Evolutionary conservation across 1,140 invertebrate species (phyloP).

Genomic region (Macrosteles quadrilineatus): DNA sequence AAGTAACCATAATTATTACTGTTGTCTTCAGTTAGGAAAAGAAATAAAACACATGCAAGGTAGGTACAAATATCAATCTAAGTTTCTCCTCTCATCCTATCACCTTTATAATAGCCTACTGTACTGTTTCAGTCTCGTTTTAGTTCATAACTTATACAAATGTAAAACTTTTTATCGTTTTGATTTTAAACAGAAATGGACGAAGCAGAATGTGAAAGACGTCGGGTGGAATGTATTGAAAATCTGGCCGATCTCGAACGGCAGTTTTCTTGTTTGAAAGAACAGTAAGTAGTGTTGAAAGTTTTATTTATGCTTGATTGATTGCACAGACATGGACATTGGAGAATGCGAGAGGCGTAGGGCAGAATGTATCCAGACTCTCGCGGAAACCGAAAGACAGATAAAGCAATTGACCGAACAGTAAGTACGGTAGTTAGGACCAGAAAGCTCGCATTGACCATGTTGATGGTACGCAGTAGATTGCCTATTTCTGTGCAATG

Average conservation of each 20-base stretch:
- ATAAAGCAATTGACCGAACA: constrained; percentile 85
- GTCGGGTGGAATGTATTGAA: constrained; percentile 78
- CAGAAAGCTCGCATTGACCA: too few relatives aligned
- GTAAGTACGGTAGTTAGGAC: constrained; percentile 51
- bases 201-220: constrained; percentile 85
- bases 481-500: constrained; percentile 18
- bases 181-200: constrained; percentile 74
- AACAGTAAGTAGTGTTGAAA: constrained; percentile 64
- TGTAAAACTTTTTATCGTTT: background rate
- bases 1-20: too few relatives aligned
- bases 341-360: constrained; percentile 83
- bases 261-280: constrained; percentile 83
- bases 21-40: too few relatives aligned
- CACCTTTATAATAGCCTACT: too few relatives aligned
- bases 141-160: too few relatives aligned
- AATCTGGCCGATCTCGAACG: constrained; percentile 85
- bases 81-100: too few relatives aligned
- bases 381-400: constrained; percentile 85
- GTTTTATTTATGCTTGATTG: constrained; percentile 14
- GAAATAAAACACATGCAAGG: too few relatives aligned
- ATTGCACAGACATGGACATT: constrained; percentile 81
- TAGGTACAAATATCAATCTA: too few relatives aligned
- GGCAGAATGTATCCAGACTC: constrained; percentile 79
- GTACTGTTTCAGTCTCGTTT: too few relatives aligned
- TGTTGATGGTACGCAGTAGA: background rate